Base-by-base conservation (phyloP, 2,113 vertebrate species). In the Empidonax traillii region DNA sequence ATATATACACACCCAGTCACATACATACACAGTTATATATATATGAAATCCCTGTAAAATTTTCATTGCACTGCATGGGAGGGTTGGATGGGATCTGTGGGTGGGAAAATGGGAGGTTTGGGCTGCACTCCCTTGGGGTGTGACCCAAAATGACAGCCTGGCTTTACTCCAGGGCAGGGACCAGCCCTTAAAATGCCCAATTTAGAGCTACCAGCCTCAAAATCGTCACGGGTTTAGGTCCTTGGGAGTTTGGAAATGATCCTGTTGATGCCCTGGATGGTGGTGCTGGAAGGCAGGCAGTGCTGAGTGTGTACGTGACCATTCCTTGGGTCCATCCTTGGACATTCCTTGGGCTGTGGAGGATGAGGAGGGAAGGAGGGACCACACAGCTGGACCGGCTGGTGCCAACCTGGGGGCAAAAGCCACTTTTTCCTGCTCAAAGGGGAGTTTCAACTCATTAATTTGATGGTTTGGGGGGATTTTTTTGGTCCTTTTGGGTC, bases 81-180 rank as follows among this genome's bases (percentile, higher is more conserved):
- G 15, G 43, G 41, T 39, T 51, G 73, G 44, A 21, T 39, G 59
- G 67, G 67, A 53, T 68, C 85, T 8, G 35, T 23, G 58, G 10
- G 9, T 46, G 43, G 46, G 72, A 41, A 69, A 5, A 2, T 7
- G 47, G 20, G 76, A 81, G 43, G 14, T 82, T 82, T 68, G 73
- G 21, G 51, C 30, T 55, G 1, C 2, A 1, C 12, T 69, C 46
- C 20, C 18, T 41, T 25, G 20, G 35, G 49, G 12, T n/a, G 20
- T 0, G 21, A 44, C 52, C 88, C 61, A 8, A 61, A 72, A 44
- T 2, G 0, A 31, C 0, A 0, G 37, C 44, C 41, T 49, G 53
- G 6, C 39, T 78, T 79, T 24, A 4, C 37, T 41, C 4, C 1
- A 3, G 30, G 35, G 10, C 2, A 22, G 33, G 37, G 46, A 12